Percentiles rank a stretch among this genome's conserved stretches.
phyloP scores from a whole-genome alignment of 2,797 vertebrate genomes.

The Hozukius guyotensis region DNA sequence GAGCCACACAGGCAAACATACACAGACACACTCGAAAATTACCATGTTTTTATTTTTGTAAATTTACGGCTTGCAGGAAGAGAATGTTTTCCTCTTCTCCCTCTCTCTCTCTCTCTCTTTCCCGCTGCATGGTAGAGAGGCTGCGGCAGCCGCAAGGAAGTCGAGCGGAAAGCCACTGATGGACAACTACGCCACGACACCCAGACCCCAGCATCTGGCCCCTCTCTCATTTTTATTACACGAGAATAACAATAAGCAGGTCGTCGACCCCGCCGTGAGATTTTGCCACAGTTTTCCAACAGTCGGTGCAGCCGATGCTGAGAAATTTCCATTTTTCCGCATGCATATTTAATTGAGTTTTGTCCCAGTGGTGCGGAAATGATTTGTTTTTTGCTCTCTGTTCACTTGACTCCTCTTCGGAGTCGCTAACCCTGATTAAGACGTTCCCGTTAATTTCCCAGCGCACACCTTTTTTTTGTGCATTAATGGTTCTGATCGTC shows the following conservation, averaged over 20 bases:
- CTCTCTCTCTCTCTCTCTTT: constrained; percentile 20
- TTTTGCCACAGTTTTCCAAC: constrained; percentile 85
- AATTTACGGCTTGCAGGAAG: constrained; percentile 77
- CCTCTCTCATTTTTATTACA: constrained; percentile 86
- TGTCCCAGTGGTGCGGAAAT: constrained; percentile 91
- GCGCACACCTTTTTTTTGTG: constrained; percentile 91
- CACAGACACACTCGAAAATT: constrained; percentile 57
- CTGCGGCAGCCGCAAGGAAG: constrained; percentile 68
- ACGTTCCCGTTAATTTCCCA: constrained; percentile 92
- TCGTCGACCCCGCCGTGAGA: constrained; percentile 83
- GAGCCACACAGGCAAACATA: constrained; percentile 63
- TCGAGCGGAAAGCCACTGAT: constrained; percentile 83
- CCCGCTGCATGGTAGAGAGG: constrained; percentile 40
- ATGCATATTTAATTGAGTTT: constrained; percentile 92
- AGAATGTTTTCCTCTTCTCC: constrained; percentile 52
- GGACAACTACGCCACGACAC: constrained; percentile 79
- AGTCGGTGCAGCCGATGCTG: constrained; percentile 84
- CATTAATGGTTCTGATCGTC: constrained; percentile 92
- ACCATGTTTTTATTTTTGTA: constrained; percentile 76
- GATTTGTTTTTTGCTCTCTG: constrained; percentile 92
- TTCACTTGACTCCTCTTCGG: constrained; percentile 92
- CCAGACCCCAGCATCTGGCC: constrained; percentile 83
- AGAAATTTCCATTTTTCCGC: constrained; percentile 89
- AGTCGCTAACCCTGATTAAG: constrained; percentile 92
- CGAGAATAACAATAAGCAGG: constrained; percentile 89